phyloP scores from a whole-genome alignment of 2,797 vertebrate genomes.

The Glossophaga mutica region DNA sequence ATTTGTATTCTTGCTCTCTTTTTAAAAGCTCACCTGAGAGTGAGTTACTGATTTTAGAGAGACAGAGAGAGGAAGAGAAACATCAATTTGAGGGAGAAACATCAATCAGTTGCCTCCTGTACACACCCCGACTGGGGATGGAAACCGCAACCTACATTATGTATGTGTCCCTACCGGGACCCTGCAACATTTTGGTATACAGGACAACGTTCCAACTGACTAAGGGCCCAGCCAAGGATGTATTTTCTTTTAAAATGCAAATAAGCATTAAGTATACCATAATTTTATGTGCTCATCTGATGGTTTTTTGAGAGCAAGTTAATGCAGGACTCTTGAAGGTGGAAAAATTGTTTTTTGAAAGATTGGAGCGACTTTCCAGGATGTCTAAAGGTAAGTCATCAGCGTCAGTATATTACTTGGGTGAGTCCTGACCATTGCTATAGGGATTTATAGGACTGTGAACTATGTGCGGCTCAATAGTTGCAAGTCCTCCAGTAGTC shows the following conservation, averaged over 20 bases:
- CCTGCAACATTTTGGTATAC: neutral
- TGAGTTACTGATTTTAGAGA: neutral
- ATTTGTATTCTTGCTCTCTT: neutral
- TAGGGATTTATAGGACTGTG: neutral
- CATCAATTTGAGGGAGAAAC: neutral
- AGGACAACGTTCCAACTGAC: neutral
- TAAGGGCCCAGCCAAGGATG: neutral
- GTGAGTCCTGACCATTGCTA: neutral
- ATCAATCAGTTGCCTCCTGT: neutral
- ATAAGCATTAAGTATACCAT: neutral
- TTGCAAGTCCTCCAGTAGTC: neutral
- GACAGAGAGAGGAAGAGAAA: neutral
- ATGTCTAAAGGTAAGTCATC: neutral
- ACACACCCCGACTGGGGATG: neutral
- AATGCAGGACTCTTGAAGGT: neutral
- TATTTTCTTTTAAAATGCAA: neutral
- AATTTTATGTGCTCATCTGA: neutral
- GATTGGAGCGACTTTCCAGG: neutral
- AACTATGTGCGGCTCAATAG: neutral
- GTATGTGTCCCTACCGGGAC: neutral
- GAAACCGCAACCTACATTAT: neutral
- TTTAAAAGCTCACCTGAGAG: neutral
- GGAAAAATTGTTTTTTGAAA: slow-evolving; percentile 1
- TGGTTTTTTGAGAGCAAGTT: neutral
- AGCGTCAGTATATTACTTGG: neutral